These are phyloP conservation scores for Nannoperca australis DNA, from an alignment of 2,797 vertebrate species.

Conservation along the genomic window DNA sequence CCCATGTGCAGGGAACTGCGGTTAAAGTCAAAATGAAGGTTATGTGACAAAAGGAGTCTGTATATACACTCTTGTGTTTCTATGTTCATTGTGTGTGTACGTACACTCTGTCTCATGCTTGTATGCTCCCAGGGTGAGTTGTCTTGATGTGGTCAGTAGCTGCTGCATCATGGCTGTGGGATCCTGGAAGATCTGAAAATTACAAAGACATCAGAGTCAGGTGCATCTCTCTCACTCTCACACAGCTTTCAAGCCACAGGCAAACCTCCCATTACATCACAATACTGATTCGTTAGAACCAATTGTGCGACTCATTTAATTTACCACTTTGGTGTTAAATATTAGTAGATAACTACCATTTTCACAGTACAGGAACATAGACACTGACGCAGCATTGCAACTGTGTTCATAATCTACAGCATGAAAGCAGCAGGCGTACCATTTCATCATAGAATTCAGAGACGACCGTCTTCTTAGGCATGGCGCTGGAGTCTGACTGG, in stretches of 20 bases:
- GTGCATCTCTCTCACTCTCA: neutral
- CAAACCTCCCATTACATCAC: neutral
- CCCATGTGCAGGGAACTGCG: neutral
- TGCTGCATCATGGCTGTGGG: conserved; percentile 99
- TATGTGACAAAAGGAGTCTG: neutral
- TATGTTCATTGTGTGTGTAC: conserved; percentile 54
- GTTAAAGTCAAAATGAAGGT: neutral
- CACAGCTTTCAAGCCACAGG: neutral
- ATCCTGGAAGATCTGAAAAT: conserved; percentile 96
- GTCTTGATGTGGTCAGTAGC: conserved; percentile 95
- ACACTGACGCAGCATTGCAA: neutral
- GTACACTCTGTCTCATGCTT: conserved; percentile 99
- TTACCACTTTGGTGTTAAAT: neutral
- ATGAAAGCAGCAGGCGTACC: conserved; percentile 79
- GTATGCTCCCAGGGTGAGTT: conserved; percentile 95
- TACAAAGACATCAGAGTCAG: neutral
- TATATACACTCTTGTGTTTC: neutral
- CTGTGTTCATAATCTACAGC: neutral
- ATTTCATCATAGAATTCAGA: conserved; percentile 99
- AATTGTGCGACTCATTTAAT: neutral
- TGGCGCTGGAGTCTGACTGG: conserved; percentile 97
- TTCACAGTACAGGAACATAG: accelerated
- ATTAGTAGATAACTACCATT: neutral
- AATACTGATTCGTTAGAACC: neutral
- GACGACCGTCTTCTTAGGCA: conserved; percentile 98